Percentiles rank a stretch among this genome's conserved stretches.
Evolutionary conservation across 2,888 invertebrate species (phyloP).

Genomic region (Leistus spinibarbis): DNA sequence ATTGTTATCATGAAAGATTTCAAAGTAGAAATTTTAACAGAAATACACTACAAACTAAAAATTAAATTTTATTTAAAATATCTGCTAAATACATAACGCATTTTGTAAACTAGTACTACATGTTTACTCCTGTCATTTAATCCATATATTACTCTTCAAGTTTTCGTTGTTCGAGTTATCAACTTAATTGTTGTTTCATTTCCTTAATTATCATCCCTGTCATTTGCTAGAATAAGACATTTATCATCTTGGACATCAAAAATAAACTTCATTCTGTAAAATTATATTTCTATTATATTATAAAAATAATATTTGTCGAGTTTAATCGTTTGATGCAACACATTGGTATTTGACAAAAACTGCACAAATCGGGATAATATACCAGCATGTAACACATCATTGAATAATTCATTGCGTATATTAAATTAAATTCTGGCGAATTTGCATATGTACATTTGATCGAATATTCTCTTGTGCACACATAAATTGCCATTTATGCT

Average conservation of each 20-base stretch:
- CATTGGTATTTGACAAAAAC: not conserved
- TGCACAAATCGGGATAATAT: not conserved
- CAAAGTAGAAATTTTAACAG: no score
- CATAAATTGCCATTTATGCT: not conserved
- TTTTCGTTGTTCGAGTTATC: not conserved
- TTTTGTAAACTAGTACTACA: not conserved
- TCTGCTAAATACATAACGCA: not conserved
- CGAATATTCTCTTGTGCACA: not conserved
- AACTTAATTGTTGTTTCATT: not conserved
- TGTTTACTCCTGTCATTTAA: not conserved
- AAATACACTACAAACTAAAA: no score
- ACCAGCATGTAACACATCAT: not conserved
- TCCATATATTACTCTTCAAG: not conserved
- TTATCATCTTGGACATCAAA: not conserved
- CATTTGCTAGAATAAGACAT: not conserved
- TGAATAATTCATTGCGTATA: not conserved
- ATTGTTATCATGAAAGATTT: no score
- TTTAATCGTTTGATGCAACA: not conserved
- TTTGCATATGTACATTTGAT: not conserved
- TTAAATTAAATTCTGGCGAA: not conserved
- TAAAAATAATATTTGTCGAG: not conserved
- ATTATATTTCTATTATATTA: not conserved
- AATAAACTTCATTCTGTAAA: not conserved
- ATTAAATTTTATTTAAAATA: not conserved
- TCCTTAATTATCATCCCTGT: not conserved